Evolutionary conservation across 2,888 invertebrate genomes (phyloP), one percentile per base, ranked within the genome.

Genomic region (Argyra leucocephala): DNA sequence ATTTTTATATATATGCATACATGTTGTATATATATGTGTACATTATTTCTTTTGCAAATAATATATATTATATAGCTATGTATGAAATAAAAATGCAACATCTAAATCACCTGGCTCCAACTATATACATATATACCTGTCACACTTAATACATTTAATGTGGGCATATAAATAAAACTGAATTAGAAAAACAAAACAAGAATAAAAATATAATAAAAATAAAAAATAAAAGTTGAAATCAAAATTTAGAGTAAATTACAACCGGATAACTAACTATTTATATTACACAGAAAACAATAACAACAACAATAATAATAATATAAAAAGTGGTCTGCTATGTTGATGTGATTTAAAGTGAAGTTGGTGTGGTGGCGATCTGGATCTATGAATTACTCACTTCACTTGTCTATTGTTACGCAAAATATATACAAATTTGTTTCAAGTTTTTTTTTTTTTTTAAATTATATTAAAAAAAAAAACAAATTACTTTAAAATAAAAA

Each of bases 311-410:
- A 10, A 31, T 31, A 31, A 31, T 6, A 31, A 31, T 10, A 31
- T 7, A 31, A 31, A 31, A 31, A 31, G 31, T 7, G 3, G 31
- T 31, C 10, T 31, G 31, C 31, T 31, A n/a, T n/a, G 31, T 31
- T 12, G 12, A 31, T 31, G 31, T 12, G 26, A 26, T 26, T n/a
- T n/a, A n/a, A n/a, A n/a, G n/a, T n/a, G n/a, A n/a, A 26, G 26
- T 26, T 31, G 31, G 12, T 31, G 31, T 31, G 7, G 37, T 12
- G 48, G 15, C 48, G 9, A 48, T 48, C n/a, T 18, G 18, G 15
- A 48, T 48, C 48, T 48, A 48, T 48, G 48, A 48, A 48, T 48
- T 48, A 48, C 48, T 18, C 48, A 48, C n/a, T 18, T 48, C 48
- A 48, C n/a, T 48, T 48, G 48, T 12, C n/a, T 48, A 12, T 15